A percentile compares a stretch with the other conserved stretches of the same genome.
These are phyloP conservation scores for Megalopta genalis DNA, from an alignment of 1,140 invertebrate genomes.

Conservation along the genomic window DNA sequence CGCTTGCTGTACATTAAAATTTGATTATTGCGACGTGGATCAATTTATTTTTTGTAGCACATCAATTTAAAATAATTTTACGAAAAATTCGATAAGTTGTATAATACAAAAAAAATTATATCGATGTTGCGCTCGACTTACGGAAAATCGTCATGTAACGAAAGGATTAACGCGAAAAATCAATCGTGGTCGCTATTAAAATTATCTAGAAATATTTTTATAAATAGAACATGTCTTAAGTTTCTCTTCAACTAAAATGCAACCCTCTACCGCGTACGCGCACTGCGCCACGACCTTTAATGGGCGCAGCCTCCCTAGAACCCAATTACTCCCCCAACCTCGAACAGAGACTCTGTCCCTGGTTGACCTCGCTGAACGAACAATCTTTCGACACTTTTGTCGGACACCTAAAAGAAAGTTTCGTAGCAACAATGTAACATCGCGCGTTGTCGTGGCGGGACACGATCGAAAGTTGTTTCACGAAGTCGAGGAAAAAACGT, in stretches of 20 bases:
- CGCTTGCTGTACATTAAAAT: too few species aligned
- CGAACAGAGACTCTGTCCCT: constrained; percentile 38
- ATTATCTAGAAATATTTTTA: constrained; percentile 18
- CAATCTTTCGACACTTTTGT: neutral
- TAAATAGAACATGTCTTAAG: constrained; percentile 27
- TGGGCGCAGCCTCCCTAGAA: constrained; percentile 66
- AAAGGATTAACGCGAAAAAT: too few species aligned
- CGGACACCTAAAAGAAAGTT: neutral
- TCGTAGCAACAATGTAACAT: neutral
- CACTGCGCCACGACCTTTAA: constrained; percentile 68
- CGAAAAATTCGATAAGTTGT: too few species aligned
- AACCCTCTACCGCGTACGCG: constrained; percentile 49
- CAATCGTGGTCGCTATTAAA: neutral
- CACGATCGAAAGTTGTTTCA: neutral
- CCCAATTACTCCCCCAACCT: constrained; percentile 50
- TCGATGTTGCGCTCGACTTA: too few species aligned
- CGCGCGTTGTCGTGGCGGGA: too few species aligned
- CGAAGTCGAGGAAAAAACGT: neutral
- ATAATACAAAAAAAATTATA: too few species aligned
- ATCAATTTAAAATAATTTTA: too few species aligned
- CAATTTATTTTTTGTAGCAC: too few species aligned
- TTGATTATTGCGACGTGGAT: too few species aligned
- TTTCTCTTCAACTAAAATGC: constrained; percentile 36
- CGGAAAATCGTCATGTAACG: too few species aligned
- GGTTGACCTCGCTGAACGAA: constrained; percentile 20